Evolutionary conservation across 2,888 invertebrate genomes (phyloP), one percentile per base, ranked within the genome.

Genomic region (Meteorus colon): DNA sequence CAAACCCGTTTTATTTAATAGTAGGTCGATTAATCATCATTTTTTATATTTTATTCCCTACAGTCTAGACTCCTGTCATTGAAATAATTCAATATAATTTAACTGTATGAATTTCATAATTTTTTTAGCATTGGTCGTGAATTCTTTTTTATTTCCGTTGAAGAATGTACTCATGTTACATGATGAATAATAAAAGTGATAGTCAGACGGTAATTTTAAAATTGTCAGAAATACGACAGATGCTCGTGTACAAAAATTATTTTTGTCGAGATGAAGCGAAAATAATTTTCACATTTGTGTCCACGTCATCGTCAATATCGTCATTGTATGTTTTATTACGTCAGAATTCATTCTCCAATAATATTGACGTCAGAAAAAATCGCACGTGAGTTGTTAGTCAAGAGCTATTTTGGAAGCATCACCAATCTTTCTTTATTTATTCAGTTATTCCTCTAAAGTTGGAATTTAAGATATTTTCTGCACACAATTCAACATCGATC

Each of bases 1-100:
- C 45, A 19, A 48, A 72, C 29, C 19, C 69, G 63, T 29, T 16
- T 72, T 45, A 62, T 74, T 77, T 77, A 67, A 72, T 74, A 60
- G 59, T 59, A 74, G 75, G 75, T 71, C 94, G 80, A 92, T 90
- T 80, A 77, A 79, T 78, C 79, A 77, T 77, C 72, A 71, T 48
- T n/a, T 72, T 73, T 77, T 73, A 41, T 69, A 72, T 75, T 77
- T 70, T 41, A 69, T 63, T 14, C 29, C 4, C 2, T 19, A 19
- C 19, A 27, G 45, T 63, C 31, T 41, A 70, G 59, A 72, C 60
- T 24, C 37, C 14, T 37, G 60, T 27, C 59, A 70, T 59, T 37
- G 34, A 14, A 37, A 41, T 66, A n/a, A 8, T 37, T 68, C 4
- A 24, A 55, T 31, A 62, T n/a, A 62, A 62, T 62, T 24, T 8